Base-by-base conservation (phyloP, 2,113 vertebrate genomes). In the Cheirogaleus medius region DNA sequence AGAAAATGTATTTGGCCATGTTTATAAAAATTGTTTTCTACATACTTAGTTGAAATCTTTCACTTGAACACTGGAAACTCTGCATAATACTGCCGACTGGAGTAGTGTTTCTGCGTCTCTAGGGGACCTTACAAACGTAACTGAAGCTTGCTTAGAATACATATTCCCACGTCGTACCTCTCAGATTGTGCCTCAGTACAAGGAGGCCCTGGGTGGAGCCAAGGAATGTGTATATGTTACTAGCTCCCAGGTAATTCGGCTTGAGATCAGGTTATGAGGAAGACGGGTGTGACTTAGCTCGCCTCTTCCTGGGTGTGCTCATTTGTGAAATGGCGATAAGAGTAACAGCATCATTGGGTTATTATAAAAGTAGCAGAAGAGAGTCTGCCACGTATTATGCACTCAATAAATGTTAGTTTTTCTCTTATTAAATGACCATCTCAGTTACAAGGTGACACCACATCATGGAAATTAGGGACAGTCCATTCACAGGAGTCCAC, bases 381-480 rank as follows among this genome's bases (percentile, higher is more conserved):
- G 60, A 90, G 23, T 11, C 32, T 74, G 29, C 14, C 1, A 32
- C 93, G 29, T 88, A 37, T 47, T 64, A 17, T 32, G 17, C 8
- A 44, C n/a, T 92, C 52, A 49, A 34, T 82, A 74, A 85, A 76
- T 91, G 25, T 52, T 74, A 52, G 32, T 87, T 96, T 91, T 93
- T 69, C 47, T 47, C 74, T 83, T 74, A 49, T 21, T 76, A 52
- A 81, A 23, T 14, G 54, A n/a, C 52, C 3, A 1, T 71, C 49
- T 91, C 44, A 58, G 68, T 76, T 76, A 94, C 23, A 89, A 85
- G 14, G 34, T 68, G 52, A 68, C 39, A 17, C 87, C 21, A 47
- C n/a, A 47, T 18, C 14, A 83, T 34, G n/a, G 58, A 90, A 95
- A 76, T 13, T 47, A 60, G 66, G 21, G 83, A 69, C 15, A 37